These are phyloP conservation scores for Myotis findleyi DNA, from an alignment of 2,797 vertebrate species.

Conservation along the genomic window DNA sequence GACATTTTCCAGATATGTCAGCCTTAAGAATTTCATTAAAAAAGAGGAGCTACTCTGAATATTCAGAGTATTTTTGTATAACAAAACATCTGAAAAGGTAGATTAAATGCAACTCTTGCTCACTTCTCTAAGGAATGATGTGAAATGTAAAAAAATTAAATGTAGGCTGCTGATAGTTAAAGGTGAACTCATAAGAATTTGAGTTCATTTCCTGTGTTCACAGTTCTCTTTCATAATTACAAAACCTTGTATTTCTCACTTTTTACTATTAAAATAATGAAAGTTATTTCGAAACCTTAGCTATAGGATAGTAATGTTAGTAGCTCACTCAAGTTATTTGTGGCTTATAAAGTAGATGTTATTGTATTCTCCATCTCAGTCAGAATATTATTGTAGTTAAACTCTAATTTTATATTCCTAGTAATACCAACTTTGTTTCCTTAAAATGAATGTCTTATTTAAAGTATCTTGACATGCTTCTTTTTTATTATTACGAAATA, in stretches of 20 bases:
- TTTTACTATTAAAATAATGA: conserved; percentile 60
- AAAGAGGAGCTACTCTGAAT: conserved; percentile 39
- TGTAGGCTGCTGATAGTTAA: conserved; percentile 9
- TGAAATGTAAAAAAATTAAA: conserved; percentile 44
- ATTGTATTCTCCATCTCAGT: conserved; percentile 19
- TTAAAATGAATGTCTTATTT: conserved; percentile 69
- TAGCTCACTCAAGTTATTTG: conserved; percentile 45
- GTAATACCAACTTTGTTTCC: conserved; percentile 56
- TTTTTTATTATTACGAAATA: conserved; percentile 66
- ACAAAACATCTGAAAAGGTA: conserved; percentile 46
- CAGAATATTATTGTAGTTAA: conserved; percentile 53
- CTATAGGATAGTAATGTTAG: conserved; percentile 28
- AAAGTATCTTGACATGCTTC: conserved; percentile 49
- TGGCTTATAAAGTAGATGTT: conserved; percentile 56
- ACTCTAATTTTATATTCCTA: conserved; percentile 55
- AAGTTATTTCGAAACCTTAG: conserved; percentile 46
- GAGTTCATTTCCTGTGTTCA: conserved; percentile 19
- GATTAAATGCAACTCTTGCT: neutral
- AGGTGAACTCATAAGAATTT: conserved; percentile 5
- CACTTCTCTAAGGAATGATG: neutral
- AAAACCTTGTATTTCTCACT: neutral
- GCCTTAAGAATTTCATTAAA: conserved; percentile 41
- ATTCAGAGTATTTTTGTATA: conserved; percentile 43
- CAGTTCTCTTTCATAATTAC: conserved; percentile 23
- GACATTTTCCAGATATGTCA: conserved; percentile 30